These are phyloP conservation scores for Lerista edwardsae DNA, from an alignment of 2,797 vertebrate genomes.

Conservation along the genomic window DNA sequence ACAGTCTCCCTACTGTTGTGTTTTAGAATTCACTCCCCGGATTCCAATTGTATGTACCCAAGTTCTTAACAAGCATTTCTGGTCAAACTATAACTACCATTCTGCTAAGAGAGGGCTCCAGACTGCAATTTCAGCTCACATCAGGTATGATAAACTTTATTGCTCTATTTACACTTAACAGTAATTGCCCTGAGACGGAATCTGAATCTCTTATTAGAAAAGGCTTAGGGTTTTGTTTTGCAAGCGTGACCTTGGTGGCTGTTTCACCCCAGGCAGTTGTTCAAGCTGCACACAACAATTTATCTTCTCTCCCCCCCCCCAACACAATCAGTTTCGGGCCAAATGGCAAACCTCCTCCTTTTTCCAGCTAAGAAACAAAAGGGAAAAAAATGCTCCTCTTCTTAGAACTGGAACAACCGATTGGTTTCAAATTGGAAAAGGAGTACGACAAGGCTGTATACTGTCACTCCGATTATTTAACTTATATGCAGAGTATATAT, in stretches of 20 bases:
- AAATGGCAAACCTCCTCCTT: not conserved
- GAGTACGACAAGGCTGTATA: too few species aligned
- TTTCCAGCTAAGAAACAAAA: not conserved
- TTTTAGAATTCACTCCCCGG: not conserved
- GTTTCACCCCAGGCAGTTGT: not conserved
- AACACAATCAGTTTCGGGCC: not conserved
- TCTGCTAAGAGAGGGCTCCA: not conserved
- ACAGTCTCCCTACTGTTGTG: not conserved
- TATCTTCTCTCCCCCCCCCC: not conserved
- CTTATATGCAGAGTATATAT: too few species aligned
- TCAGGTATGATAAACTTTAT: not conserved
- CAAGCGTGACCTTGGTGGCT: not conserved
- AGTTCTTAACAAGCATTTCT: not conserved
- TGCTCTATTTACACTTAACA: not conserved
- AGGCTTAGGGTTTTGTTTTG: not conserved
- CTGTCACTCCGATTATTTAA: too few species aligned
- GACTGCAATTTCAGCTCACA: not conserved
- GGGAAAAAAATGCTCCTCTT: not conserved
- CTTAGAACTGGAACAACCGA: too few species aligned
- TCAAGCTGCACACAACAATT: not conserved
- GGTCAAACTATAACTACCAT: not conserved
- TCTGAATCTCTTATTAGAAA: not conserved
- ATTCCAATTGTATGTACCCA: not conserved
- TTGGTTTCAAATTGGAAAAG: too few species aligned
- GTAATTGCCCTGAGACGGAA: conserved; percentile 13